phyloP scores from a whole-genome alignment of 2,888 invertebrate species.

The Drosophila antonietae region DNA sequence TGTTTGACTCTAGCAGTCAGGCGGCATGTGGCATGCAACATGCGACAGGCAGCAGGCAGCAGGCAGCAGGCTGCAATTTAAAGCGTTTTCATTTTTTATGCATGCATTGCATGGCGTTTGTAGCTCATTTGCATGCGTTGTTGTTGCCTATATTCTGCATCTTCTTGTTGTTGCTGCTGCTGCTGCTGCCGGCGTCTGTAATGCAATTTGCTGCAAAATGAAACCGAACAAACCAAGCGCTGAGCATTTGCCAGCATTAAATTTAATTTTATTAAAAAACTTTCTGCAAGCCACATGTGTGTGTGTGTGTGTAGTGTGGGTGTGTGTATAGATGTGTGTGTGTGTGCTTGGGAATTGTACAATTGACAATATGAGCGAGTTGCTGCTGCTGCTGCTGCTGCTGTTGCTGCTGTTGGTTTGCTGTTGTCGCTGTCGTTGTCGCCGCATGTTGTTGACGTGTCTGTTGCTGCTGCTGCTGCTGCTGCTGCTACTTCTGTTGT shows the following conservation, averaged over 20 bases:
- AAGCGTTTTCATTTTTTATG: slow-evolving; percentile 73
- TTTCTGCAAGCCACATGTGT: slow-evolving; percentile 47
- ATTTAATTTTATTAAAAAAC: slow-evolving; percentile 78
- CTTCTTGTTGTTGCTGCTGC: slow-evolving; percentile 23
- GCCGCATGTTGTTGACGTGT: slow-evolving; percentile 78
- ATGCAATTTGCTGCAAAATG: slow-evolving; percentile 75
- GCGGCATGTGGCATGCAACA: slow-evolving; percentile 30
- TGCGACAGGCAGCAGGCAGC: slow-evolving; percentile 26
- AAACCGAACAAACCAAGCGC: slow-evolving; percentile 65
- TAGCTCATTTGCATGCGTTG: slow-evolving; percentile 76
- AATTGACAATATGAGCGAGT: slow-evolving; percentile 74
- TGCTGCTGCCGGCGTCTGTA: slow-evolving; percentile 48
- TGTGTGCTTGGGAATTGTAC: slow-evolving; percentile 64
- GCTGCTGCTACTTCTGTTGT: slow-evolving; percentile 15
- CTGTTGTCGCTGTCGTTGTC: slow-evolving; percentile 53
- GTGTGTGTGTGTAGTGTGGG: slow-evolving; percentile 26
- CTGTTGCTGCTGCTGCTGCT: slow-evolving; percentile 56
- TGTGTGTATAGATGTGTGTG: slow-evolving; percentile 29
- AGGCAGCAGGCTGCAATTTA: slow-evolving; percentile 60
- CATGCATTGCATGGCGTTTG: slow-evolving; percentile 77
- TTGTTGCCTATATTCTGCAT: slow-evolving; percentile 44
- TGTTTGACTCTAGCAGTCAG: slow-evolving; percentile 22
- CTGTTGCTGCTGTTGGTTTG: slow-evolving; percentile 34
- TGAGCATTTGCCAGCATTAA: slow-evolving; percentile 74
- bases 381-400: slow-evolving; percentile 36